Percentiles rank a stretch among this genome's conserved stretches.
These are phyloP conservation scores for Rapana venosa DNA, from an alignment of 2,888 invertebrate species.

Conservation along the genomic window DNA sequence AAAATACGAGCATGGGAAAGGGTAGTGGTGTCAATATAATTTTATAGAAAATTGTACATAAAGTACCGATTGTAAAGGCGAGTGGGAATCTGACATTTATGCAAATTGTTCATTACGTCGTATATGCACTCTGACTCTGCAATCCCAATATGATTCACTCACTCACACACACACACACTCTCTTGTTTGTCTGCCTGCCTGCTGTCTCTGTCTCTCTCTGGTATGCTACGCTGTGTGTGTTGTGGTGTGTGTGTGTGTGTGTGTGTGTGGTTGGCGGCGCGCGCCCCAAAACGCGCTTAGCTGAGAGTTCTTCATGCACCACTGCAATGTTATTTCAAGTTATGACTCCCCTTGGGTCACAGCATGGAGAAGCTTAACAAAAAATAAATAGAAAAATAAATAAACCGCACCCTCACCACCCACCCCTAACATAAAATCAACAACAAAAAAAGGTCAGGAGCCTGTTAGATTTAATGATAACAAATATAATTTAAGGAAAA, in stretches of 20 bases:
- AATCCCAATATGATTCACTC: not conserved
- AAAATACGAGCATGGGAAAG: too few species aligned
- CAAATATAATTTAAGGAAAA: too few species aligned
- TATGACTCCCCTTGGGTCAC: not conserved
- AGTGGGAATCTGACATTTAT: too few species aligned
- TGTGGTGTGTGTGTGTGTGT: slow-evolving; percentile 31
- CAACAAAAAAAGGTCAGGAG: too few species aligned
- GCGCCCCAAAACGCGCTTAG: not conserved
- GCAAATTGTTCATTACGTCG: too few species aligned
- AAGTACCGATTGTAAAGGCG: too few species aligned
- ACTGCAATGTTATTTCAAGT: not conserved
- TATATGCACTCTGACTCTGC: not conserved
- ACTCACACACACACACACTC: not conserved
- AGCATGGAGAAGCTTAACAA: not conserved
- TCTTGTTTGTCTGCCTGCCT: not conserved
- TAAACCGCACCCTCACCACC: too few species aligned
- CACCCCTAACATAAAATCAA: too few species aligned
- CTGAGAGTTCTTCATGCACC: not conserved
- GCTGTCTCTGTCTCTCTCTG: not conserved
- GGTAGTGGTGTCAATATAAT: too few species aligned
- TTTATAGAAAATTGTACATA: too few species aligned
- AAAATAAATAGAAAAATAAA: not conserved
- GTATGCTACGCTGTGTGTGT: slow-evolving; percentile 10
- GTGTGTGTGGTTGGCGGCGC: slow-evolving; percentile 22
- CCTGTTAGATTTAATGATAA: too few species aligned